Percentiles rank a stretch among this genome's conserved stretches.
These are phyloP conservation scores for Tokudaia muenninki DNA, from an alignment of 2,797 vertebrate genomes.

Conservation along the genomic window DNA sequence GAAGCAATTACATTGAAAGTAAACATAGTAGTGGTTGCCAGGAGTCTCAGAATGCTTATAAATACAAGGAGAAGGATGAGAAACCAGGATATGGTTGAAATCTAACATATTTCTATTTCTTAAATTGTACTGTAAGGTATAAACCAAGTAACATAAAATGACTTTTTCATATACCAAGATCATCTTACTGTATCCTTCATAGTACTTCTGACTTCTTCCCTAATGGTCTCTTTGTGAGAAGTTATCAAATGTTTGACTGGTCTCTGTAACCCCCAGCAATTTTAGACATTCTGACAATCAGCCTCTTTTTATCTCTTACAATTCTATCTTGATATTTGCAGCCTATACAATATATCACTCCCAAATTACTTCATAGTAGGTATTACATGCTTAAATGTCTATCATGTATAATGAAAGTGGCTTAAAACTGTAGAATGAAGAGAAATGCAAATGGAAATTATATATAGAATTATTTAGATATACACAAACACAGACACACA, in stretches of 20 bases:
- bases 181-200: background rate
- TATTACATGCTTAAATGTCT: background rate
- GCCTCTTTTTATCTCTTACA: background rate
- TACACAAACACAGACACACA: background rate
- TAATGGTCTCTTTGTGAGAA: background rate
- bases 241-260: background rate
- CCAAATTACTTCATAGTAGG: background rate
- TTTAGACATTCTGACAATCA: constrained; percentile 4
- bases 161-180: background rate
- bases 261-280: background rate
- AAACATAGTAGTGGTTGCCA: background rate
- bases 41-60: background rate
- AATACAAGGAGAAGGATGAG: background rate
- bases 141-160: background rate
- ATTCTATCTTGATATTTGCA: background rate
- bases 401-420: background rate
- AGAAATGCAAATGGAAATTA: background rate
- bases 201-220: background rate
- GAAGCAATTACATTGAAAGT: constrained; percentile 11
- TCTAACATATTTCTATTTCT: background rate
- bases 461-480: background rate
- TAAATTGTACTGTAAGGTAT: background rate
- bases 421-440: background rate
- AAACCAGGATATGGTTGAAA: background rate
- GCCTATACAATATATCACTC: background rate